Evolutionary conservation across 2,888 invertebrate genomes (phyloP), one percentile per base, ranked within the genome.

Genomic region (Ornithoptera priamus): DNA sequence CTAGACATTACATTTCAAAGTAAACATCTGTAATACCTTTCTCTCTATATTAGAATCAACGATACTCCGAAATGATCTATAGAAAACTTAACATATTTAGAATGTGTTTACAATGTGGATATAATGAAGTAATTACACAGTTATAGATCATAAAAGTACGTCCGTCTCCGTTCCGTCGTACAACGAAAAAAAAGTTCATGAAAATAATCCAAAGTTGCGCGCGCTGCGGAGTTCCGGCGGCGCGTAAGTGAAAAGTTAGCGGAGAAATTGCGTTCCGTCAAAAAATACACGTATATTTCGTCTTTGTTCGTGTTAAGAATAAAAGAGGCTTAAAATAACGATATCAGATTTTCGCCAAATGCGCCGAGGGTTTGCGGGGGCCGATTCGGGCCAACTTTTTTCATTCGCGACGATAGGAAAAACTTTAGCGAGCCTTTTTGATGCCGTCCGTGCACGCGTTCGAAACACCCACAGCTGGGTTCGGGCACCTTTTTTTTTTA

Each of bases 171-270:
- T 85, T 87, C 87, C 87, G 85, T 84, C 81, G 76, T 76, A 82
- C 75, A 24, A 85, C 87, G 86, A 88, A 86, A 86, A 22, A 22
- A 86, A 89, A 85, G 78, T 86, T 79, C 74, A 73, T 59, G 69
- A 73, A 77, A 78, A 79, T 85, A 86, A 84, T 83, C 83, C 80
- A 77, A 87, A 87, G 82, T 88, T 85, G 83, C 80, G 81, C 80
- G n/a, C 69, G 74, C 70, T 80, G 80, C 79, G 77, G 79, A 86
- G 80, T 85, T 85, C 72, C 74, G 79, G 74, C 80, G 78, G 73
- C 75, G 76, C 80, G 84, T 87, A 88, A 88, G 88, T 89, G 86
- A 88, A 89, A 89, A 89, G 89, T 89, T 90, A 82, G 81, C 79
- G 78, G 79, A 74, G 76, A 86, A 88, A 88, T 88, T 86, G 86